Evolutionary conservation across 2,113 vertebrate genomes (phyloP).

Genomic region (Chunga burmeisteri): DNA sequence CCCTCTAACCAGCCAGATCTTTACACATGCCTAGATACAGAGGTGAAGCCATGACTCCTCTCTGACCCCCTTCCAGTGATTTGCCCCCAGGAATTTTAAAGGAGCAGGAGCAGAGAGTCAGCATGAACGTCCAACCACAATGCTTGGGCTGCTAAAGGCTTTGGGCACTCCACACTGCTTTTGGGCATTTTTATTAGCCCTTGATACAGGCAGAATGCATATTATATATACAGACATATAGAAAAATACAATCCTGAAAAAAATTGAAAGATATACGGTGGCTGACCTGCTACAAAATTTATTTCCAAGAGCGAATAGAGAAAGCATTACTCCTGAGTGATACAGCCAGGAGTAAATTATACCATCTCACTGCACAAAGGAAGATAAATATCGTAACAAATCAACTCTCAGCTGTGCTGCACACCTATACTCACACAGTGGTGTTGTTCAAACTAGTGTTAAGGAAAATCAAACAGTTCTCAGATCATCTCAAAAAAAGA

Average conservation of each 20-base stretch:
- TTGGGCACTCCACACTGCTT: too few species aligned
- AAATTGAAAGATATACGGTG: background rate
- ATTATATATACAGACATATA: background rate
- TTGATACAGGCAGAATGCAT: background rate
- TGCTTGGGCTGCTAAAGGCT: background rate
- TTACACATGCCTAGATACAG: background rate
- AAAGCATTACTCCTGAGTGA: background rate
- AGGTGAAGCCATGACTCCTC: background rate
- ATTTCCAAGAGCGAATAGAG: background rate
- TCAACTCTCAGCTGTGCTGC: background rate
- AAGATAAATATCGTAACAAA: background rate
- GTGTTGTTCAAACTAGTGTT: background rate
- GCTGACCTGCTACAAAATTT: background rate
- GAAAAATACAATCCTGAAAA: background rate
- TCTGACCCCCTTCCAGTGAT: background rate
- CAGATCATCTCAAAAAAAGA: background rate
- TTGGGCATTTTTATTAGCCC: background rate
- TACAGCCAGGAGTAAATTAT: background rate
- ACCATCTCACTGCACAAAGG: background rate
- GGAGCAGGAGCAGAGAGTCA: background rate
- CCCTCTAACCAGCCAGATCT: background rate
- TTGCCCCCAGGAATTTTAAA: background rate
- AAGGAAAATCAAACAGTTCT: background rate
- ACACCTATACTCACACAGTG: background rate
- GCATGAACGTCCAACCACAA: fast-evolving